phyloP scores from a whole-genome alignment of 2,113 vertebrate genomes.

The Phocoena sinus region DNA sequence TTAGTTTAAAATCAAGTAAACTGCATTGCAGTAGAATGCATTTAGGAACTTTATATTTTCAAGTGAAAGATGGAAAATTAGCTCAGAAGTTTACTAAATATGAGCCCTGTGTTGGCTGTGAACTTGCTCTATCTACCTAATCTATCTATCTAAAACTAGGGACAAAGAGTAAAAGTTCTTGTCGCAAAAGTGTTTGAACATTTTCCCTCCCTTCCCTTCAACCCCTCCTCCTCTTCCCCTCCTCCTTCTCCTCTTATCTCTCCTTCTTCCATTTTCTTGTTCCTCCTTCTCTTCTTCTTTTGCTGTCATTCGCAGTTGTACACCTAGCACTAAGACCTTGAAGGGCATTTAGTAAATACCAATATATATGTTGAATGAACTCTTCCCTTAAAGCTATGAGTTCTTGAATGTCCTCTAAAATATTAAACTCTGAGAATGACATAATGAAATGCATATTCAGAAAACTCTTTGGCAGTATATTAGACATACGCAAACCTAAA shows the following conservation, averaged over 20 bases:
- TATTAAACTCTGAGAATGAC: background rate
- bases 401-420: background rate
- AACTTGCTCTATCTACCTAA: background rate
- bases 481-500: background rate
- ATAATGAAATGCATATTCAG: background rate
- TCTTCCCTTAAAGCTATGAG: background rate
- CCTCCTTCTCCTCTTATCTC: background rate
- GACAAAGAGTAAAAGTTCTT: background rate
- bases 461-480: background rate
- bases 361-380: background rate
- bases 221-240: background rate
- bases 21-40: background rate
- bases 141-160: background rate
- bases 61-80: background rate
- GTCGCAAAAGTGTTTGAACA: background rate
- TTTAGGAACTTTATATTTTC: background rate
- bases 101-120: background rate
- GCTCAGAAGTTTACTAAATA: background rate
- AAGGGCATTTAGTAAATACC: background rate
- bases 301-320: background rate
- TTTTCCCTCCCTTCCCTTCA: background rate
- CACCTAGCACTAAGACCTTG: background rate
- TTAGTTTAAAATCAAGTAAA: background rate
- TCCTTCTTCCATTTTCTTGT: background rate
- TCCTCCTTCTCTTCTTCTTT: background rate